phyloP scores from a whole-genome alignment of 92 coral and sea anemone genomes.

The Zoanthus solanderi region DNA sequence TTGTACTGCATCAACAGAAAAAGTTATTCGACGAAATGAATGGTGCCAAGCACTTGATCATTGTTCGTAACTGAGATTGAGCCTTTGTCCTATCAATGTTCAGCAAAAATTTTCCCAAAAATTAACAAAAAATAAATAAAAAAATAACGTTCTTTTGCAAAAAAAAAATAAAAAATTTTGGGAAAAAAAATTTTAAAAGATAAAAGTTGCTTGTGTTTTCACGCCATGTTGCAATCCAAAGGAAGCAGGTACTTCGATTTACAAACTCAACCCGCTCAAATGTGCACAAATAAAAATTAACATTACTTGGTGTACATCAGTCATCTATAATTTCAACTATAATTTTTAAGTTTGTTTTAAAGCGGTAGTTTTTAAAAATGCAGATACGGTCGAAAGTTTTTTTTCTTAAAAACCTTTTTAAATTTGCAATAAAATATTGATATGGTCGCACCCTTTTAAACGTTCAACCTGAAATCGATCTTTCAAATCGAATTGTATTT shows the following conservation, averaged over 20 bases:
- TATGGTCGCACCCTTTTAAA: slow-evolving; percentile 35
- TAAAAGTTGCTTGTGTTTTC: slow-evolving; percentile 40
- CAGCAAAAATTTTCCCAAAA: not conserved
- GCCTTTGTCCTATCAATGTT: slow-evolving; percentile 29
- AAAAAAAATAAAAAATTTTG: not conserved
- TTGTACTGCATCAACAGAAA: not conserved
- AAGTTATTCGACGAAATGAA: not conserved
- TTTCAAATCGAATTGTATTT: not conserved
- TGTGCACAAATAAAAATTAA: slow-evolving; percentile 21
- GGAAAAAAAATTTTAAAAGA: not conserved
- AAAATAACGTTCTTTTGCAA: not conserved
- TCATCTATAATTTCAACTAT: not conserved
- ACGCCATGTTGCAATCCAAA: slow-evolving; percentile 29
- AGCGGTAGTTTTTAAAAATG: not conserved
- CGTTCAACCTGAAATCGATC: not conserved
- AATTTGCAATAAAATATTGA: not conserved
- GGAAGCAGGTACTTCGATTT: slow-evolving; percentile 29
- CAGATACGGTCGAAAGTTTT: not conserved
- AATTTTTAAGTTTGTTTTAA: not conserved
- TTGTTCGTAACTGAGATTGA: slow-evolving; percentile 22
- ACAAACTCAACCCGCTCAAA: not conserved
- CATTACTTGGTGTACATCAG: not conserved
- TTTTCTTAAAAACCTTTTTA: not conserved
- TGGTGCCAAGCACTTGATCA: slow-evolving; percentile 29
- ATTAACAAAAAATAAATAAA: not conserved